A percentile compares a stretch with the other conserved stretches of the same genome.
These are phyloP conservation scores for Martes martes DNA, from an alignment of 2,113 vertebrate species.

Conservation along the genomic window DNA sequence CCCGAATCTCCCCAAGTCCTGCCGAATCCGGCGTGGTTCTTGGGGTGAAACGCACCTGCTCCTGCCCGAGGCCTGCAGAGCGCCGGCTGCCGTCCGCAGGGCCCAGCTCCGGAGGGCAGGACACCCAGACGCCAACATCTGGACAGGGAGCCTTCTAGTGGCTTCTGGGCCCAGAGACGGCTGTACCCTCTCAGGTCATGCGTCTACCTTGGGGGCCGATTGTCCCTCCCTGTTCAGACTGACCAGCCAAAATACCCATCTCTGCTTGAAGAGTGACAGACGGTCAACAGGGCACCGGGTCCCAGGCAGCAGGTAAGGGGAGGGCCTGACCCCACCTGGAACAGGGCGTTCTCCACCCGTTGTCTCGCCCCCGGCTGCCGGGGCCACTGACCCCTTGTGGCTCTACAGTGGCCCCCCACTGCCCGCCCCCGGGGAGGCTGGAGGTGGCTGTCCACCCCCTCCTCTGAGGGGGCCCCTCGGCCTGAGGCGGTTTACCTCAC, in stretches of 20 bases:
- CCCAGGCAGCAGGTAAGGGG: background rate
- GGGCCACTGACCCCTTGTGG: rapidly evolving
- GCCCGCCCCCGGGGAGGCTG: background rate
- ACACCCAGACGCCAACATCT: rapidly evolving
- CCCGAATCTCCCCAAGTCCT: background rate
- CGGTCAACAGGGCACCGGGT: background rate
- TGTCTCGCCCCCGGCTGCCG: rapidly evolving
- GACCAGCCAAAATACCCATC: background rate
- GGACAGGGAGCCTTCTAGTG: rapidly evolving
- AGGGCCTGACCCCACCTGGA: rapidly evolving
- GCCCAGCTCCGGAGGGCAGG: rapidly evolving
- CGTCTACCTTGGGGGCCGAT: no score
- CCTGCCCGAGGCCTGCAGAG: background rate
- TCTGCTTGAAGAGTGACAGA: background rate
- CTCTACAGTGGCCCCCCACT: rapidly evolving
- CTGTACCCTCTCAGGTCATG: rapidly evolving
- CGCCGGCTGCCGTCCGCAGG: rapidly evolving
- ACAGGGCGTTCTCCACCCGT: no score
- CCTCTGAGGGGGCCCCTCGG: background rate
- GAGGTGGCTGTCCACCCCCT: rapidly evolving
- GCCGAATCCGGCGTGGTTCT: background rate
- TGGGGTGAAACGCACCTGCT: background rate
- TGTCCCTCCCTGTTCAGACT: background rate
- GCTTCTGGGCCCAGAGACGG: background rate
- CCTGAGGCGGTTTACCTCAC: background rate